Conservation (phyloP, 2,888 invertebrate genomes). For the Macropis europaea region DNA sequence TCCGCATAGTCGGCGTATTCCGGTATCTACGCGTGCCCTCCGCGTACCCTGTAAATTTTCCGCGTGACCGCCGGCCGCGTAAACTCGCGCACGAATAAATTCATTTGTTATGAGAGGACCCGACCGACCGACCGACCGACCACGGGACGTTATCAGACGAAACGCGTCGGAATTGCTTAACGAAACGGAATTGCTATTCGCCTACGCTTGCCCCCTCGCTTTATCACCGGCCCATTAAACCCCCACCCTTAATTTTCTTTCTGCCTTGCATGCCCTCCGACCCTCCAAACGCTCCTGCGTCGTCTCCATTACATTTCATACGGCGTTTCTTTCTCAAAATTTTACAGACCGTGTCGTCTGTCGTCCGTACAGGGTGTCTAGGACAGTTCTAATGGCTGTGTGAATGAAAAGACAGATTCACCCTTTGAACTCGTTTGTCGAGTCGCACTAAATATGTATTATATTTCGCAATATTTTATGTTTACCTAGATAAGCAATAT, state of each 20-base stretch:
- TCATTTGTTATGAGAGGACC: conserved; percentile 66
- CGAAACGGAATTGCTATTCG: conserved; percentile 66
- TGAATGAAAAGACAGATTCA: too few species aligned
- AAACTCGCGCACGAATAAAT: conserved; percentile 66
- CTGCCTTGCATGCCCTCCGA: conserved; percentile 1
- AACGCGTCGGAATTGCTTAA: conserved; percentile 68
- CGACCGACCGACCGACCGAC: too few species aligned
- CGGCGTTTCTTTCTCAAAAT: too few species aligned
- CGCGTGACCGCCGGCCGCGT: conserved; percentile 53
- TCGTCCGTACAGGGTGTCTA: too few species aligned
- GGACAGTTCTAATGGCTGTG: too few species aligned
- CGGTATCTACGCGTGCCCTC: conserved; percentile 48
- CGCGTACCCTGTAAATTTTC: conserved; percentile 62
- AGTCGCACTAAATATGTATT: too few species aligned
- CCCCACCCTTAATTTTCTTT: conserved; percentile 2
- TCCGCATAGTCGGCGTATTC: conserved; percentile 50
- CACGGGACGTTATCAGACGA: conserved; percentile 68
- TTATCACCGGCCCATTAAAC: conserved; percentile 6
- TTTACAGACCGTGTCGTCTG: too few species aligned
- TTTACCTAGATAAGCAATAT: too few species aligned
- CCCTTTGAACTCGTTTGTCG: too few species aligned
- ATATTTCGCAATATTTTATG: too few species aligned
- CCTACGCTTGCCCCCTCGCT: conserved; percentile 44
- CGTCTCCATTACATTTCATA: background rate
- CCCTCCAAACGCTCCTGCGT: too few species aligned